Percentiles rank a stretch among this genome's conserved stretches.
Evolutionary conservation across 2,113 vertebrate species (phyloP).

Genomic region (Rutilus rutilus): DNA sequence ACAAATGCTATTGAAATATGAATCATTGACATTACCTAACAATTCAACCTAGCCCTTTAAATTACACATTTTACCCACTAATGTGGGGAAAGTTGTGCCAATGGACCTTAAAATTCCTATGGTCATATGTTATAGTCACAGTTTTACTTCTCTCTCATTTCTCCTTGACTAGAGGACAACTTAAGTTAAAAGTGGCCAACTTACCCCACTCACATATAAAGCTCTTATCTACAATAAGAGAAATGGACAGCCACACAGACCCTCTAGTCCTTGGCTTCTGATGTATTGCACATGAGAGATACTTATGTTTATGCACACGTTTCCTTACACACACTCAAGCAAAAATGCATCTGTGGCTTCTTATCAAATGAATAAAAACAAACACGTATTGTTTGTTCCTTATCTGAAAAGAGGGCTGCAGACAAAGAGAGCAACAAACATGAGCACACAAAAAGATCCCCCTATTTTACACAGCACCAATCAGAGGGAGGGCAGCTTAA

Average conservation of each 20-base stretch:
- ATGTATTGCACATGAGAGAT: not conserved
- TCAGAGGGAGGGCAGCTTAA: not conserved
- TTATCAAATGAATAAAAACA: conserved; percentile 31
- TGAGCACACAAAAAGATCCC: conserved; percentile 11
- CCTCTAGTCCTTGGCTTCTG: not conserved
- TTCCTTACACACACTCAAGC: conserved; percentile 61
- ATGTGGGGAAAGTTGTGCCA: not conserved
- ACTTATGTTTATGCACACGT: conserved; percentile 8
- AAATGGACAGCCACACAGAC: not conserved
- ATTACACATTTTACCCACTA: not conserved
- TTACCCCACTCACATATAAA: not conserved
- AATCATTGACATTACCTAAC: not conserved
- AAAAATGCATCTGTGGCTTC: conserved; percentile 9
- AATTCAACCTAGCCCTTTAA: not conserved
- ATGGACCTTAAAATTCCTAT: not conserved
- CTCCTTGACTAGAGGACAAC: not conserved
- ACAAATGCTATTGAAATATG: not conserved
- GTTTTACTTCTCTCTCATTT: not conserved
- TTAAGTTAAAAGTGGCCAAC: not conserved
- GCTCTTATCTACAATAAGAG: conserved; percentile 2
- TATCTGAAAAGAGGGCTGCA: conserved; percentile 7
- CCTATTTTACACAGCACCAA: conserved; percentile 5
- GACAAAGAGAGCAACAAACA: conserved; percentile 13
- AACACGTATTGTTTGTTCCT: conserved; percentile 1
- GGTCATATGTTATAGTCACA: too few relatives aligned